Percentiles rank a stretch among this genome's conserved stretches.
These are phyloP conservation scores for Ailurus styani DNA, from an alignment of 2,113 vertebrate genomes.

Conservation along the genomic window DNA sequence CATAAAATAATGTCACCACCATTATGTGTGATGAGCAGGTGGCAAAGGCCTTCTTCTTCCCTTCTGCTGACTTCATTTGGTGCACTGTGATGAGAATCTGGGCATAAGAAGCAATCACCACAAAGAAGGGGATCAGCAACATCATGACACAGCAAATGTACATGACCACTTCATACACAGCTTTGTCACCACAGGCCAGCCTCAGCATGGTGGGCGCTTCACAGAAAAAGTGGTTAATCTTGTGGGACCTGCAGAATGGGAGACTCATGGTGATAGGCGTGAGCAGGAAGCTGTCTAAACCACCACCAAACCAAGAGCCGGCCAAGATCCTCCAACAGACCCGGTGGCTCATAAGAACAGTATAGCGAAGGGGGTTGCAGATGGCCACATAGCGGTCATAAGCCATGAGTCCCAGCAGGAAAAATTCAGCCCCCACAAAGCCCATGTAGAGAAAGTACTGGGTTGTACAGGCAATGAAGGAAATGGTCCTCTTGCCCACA, in stretches of 20 bases:
- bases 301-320: slow-evolving; percentile 50
- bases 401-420: slow-evolving; percentile 69
- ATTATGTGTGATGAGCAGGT: slow-evolving; percentile 63
- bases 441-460: slow-evolving; percentile 65
- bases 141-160: slow-evolving; percentile 56
- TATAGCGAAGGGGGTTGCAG: slow-evolving; percentile 51
- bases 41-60: slow-evolving; percentile 49
- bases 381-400: slow-evolving; percentile 67
- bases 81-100: slow-evolving; percentile 27
- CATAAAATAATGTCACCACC: slow-evolving; percentile 58
- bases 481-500: background rate
- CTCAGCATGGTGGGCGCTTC: slow-evolving; percentile 67
- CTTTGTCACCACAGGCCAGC: slow-evolving; percentile 67
- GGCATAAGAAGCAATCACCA: slow-evolving; percentile 26
- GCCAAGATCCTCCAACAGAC: slow-evolving; percentile 49
- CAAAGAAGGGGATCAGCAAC: slow-evolving; percentile 54
- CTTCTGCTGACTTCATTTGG: slow-evolving; percentile 40
- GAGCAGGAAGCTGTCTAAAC: slow-evolving; percentile 63
- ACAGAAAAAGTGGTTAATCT: slow-evolving; percentile 64
- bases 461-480: slow-evolving; percentile 36
- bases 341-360: slow-evolving; percentile 41
- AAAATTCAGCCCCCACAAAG: slow-evolving; percentile 65
- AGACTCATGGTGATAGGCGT: slow-evolving; percentile 62
- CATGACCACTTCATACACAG: slow-evolving; percentile 53
- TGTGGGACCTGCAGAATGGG: slow-evolving; percentile 56